Evolutionary conservation across 2,113 vertebrate species (phyloP), one percentile per base, ranked within the genome.

Genomic region (Hydropotes inermis): DNA sequence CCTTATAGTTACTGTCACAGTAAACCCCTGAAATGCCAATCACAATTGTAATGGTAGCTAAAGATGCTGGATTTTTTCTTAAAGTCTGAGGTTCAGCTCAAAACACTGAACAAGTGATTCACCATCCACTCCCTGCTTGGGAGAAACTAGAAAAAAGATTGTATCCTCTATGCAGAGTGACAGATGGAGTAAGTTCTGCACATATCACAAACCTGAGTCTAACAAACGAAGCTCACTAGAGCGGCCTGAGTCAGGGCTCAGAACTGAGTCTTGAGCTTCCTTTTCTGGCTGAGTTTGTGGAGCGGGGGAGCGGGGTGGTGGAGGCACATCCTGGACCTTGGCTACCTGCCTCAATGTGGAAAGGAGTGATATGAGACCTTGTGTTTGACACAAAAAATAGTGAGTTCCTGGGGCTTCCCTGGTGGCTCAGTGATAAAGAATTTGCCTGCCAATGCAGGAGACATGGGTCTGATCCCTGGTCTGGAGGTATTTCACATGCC

Each of bases 251-350:
- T 10, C 27, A 86, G n/a, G 27, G 2, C 36, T 43, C 30, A 61
- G 27, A 57, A 36, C 4, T 76, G 52, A 64, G 10, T 2, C 25
- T n/a, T 27, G 57, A 60, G 36, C 33, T 67, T 16, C 30, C 88
- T 70, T 58, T 55, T 30, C 58, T 58, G 28, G 33, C 39, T 33
- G 7, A 91, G 50, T 55, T 54, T 33, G 50, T 33, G 50, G 43
- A 39, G 14, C 9, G 1, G 2, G 27, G 13, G 0, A 12, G 12
- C 1, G 58, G 27, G 27, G 14, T 1, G 0, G 14, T 1, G 0
- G 14, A 52, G 8, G 28, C 47, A 74, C 9, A 14, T 60, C 7
- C 36, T 39, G 36, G 7, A 36, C 30, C 17, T 60, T 50, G 7
- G 6, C 47, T 23, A 27, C 15, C 23, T 23, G 3, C 7, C 33